Percentiles rank a stretch among this genome's conserved stretches.
Conservation (phyloP, 2,888 invertebrate species). For the Chaetogeoica ovagalla region DNA sequence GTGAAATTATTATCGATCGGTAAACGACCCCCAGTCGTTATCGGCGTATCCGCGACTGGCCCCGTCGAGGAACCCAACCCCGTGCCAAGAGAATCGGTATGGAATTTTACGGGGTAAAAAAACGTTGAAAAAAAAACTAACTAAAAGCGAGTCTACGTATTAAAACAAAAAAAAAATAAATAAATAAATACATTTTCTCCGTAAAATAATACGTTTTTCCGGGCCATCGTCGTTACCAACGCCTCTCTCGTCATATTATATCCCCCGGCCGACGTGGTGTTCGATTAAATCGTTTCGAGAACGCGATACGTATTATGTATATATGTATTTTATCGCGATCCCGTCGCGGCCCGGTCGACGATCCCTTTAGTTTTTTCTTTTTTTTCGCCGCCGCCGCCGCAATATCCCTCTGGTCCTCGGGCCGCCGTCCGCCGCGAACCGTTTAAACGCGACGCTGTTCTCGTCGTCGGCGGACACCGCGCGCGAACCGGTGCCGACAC, state of each 20-base stretch:
- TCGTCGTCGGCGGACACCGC: background rate
- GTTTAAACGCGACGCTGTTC: background rate
- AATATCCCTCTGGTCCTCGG: conserved; percentile 38
- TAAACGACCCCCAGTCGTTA: too few relatives aligned
- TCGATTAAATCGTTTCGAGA: conserved; percentile 25
- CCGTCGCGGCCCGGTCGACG: conserved; percentile 34
- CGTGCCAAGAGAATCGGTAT: too few relatives aligned
- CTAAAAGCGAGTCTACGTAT: too few relatives aligned
- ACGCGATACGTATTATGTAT: background rate
- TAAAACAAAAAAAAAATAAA: too few relatives aligned
- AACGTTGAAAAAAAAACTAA: too few relatives aligned
- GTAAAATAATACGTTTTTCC: too few relatives aligned
- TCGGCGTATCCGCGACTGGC: too few relatives aligned
- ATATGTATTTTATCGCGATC: background rate
- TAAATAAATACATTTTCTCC: too few relatives aligned
- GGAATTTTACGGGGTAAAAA: too few relatives aligned
- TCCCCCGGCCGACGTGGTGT: conserved; percentile 42
- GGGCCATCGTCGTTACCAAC: background rate
- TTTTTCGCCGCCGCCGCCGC: background rate
- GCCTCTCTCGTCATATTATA: background rate
- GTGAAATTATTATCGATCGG: too few relatives aligned
- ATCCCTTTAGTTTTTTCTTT: background rate
- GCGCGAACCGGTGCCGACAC: conserved; percentile 14
- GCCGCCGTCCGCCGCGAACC: background rate
- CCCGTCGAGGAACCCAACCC: too few relatives aligned